These are phyloP conservation scores for Neodiprion pinetum DNA, from an alignment of 1,140 invertebrate species.

Conservation along the genomic window DNA sequence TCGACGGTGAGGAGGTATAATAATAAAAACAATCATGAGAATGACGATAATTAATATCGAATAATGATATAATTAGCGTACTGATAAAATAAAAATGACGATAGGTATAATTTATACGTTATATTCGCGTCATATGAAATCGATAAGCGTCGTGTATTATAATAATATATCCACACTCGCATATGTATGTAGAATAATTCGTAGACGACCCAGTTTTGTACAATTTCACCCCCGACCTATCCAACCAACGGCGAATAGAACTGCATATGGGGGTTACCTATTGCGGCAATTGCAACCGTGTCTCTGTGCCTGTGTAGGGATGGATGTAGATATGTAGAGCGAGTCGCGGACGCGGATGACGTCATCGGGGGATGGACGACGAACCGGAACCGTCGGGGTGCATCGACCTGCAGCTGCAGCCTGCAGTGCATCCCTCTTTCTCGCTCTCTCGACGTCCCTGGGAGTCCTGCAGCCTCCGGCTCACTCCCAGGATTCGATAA, in stretches of 20 bases:
- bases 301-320: conserved; percentile 9
- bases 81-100: no score
- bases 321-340: conserved; percentile 15
- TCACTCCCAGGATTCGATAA: neutral
- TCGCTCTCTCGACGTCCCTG: neutral
- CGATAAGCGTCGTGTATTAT: no score
- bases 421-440: conserved; percentile 16
- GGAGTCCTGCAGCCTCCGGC: neutral
- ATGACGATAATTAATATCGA: no score
- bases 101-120: no score
- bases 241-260: conserved; percentile 14
- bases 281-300: no score
- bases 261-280: neutral
- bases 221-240: conserved; percentile 38
- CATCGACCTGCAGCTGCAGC: conserved; percentile 56
- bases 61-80: no score
- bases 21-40: no score
- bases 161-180: no score
- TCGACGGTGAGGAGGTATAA: no score
- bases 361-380: conserved; percentile 54
- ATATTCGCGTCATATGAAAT: no score
- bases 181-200: no score
- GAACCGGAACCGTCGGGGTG: conserved; percentile 49
- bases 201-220: conserved; percentile 37
- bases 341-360: conserved; percentile 46